Percentiles rank a stretch among this genome's conserved stretches.
Evolutionary conservation across 2,888 invertebrate species (phyloP).

Genomic region (Thymelicus sylvestris): DNA sequence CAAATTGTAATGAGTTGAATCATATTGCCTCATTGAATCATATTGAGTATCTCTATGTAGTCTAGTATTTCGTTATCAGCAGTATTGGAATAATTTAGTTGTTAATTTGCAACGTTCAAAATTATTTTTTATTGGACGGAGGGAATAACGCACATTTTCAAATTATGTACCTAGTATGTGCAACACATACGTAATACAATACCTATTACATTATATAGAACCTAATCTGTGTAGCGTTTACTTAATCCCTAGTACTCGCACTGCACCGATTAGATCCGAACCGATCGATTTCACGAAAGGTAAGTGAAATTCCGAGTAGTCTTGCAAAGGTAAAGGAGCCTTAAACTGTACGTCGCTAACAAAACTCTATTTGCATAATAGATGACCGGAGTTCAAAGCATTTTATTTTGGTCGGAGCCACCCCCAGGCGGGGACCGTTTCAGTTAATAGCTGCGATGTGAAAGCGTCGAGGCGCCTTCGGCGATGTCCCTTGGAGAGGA

Average conservation of each 20-base stretch:
- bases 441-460: slow-evolving; percentile 35
- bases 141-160: slow-evolving; percentile 45
- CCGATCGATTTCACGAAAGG: neutral
- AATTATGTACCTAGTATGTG: too few species aligned
- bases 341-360: slow-evolving; percentile 16
- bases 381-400: slow-evolving; percentile 36
- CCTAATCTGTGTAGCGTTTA: too few species aligned
- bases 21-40: neutral
- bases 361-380: slow-evolving; percentile 38
- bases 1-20: slow-evolving; percentile 3
- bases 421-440: slow-evolving; percentile 28
- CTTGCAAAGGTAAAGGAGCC: slow-evolving; percentile 8
- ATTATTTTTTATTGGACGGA: slow-evolving; percentile 59
- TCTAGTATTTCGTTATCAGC: slow-evolving; percentile 42
- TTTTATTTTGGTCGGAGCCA: slow-evolving; percentile 33
- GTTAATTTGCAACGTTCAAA: slow-evolving; percentile 59
- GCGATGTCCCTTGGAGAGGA: slow-evolving; percentile 18
- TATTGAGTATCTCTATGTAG: neutral
- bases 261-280: neutral
- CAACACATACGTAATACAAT: too few species aligned
- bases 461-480: slow-evolving; percentile 28
- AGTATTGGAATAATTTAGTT: slow-evolving; percentile 47
- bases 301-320: neutral
- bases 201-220: too few species aligned
- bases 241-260: too few species aligned